Base-by-base conservation (phyloP, 2,113 vertebrate species). In the Mohoua ochrocephala region DNA sequence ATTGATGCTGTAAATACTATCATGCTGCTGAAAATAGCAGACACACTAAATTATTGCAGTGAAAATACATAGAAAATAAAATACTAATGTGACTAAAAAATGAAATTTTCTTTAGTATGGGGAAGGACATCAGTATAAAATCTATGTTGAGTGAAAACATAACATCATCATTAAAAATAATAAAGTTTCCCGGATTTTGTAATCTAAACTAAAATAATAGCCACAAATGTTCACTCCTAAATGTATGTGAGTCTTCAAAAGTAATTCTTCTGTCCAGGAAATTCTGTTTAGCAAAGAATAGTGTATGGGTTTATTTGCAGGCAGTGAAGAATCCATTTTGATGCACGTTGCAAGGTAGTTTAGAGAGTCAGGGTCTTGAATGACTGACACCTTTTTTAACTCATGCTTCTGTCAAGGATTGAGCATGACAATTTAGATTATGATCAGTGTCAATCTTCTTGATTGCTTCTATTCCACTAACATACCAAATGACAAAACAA, bases 401-500 rank as follows among this genome's bases (percentile, higher is more conserved):
- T 96, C 75, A 84, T 91, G 73, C 57, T 39, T 96, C 79, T 96
- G 80, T 95, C 92, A 97, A 90, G 41, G 70, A 89, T 42, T 95
- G 88, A 84, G 54, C 69, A 86, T 96, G 96, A 92, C 95, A 97
- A 93, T 96, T 96, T 41, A 65, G 79, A 78, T 96, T 97, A 91
- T 93, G 89, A 96, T 97, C 83, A 93, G 42, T 94, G 97, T 91
- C 96, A 96, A 50, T 96, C 82, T 97, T 97, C 95, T 95, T 97
- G 94, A 97, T 98, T 96, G 94, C 96, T 97, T 97, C 89, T 96
- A 69, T 97, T 96, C 54, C 69, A 93, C 56, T 92, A 87, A 63
- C 91, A 74, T 94, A 96, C 95, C 85, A 95, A 97, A 96, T 96
- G 91, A 95, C 64, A 92, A 95, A 97, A 95, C 94, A 96, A 95